Base-by-base conservation (phyloP, 2,888 invertebrate species). In the Encarsia formosa region DNA sequence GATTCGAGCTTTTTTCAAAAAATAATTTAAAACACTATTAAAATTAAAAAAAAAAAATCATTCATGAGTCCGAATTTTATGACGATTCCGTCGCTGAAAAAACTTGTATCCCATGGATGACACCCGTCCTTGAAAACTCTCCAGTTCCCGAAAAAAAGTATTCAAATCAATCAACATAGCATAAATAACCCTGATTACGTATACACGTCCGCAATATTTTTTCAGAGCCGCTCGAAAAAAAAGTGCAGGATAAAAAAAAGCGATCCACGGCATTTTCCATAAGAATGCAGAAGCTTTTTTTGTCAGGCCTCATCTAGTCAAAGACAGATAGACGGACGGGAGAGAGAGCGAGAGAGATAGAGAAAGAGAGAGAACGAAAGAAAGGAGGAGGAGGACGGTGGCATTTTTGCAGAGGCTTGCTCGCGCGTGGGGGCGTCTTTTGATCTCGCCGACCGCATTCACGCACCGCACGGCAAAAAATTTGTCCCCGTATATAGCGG, bases 401-500 rank as follows among this genome's bases (percentile, higher is more conserved):
- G 48, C 56, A 56, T 56, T 56, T 56, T 56, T 51, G 48, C 48
- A 22, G 24, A 4, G 19, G 34, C 13, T 8, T 6, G 34, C 3
- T 5, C 6, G 23, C 4, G 24, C 5, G 41, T 6, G 56, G 56
- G 56, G 53, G 56, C 48, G 47, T 50, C 56, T 54, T 57, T 57
- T 57, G 57, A 57, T 54, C 45, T 57, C 41, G 31, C 54, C 56
- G 56, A 29, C 52, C 31, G 31, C 47, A 49, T 41, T 43, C 39
- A 46, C 23, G 46, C 38, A 34, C 29, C 32, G 35, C 22, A 8
- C 29, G 13, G 31, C 50, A 46, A 49, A 57, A 54, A 57, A 46
- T 32, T 51, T 49, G 50, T 50, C 49, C 50, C 32, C 29, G 31
- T 23, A 46, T 18, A 20, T 11, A 45, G 15, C 35, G n/a, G 9